A percentile compares a stretch with the other conserved stretches of the same genome.
These are phyloP conservation scores for Plectropomus leopardus DNA, from an alignment of 2,113 vertebrate species.

Conservation along the genomic window DNA sequence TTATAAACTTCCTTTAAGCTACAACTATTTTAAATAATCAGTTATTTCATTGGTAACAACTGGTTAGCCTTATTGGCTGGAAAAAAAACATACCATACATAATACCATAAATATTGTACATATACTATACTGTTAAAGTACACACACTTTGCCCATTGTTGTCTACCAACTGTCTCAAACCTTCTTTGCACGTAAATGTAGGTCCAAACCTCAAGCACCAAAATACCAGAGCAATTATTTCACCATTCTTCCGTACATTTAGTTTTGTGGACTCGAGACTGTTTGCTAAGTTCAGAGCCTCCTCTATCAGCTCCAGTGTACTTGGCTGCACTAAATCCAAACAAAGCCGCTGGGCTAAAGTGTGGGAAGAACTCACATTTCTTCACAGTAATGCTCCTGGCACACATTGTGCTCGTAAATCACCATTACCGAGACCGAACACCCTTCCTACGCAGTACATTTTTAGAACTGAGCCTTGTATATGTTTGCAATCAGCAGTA, in stretches of 20 bases:
- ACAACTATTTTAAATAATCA: too few relatives aligned
- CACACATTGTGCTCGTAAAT: conserved; percentile 58
- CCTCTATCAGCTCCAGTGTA: conserved; percentile 22
- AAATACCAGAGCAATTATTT: neutral
- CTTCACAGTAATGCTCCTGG: conserved; percentile 49
- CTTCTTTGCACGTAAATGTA: neutral
- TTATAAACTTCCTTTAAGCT: too few relatives aligned
- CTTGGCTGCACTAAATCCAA: conserved; percentile 47
- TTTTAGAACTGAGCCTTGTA: conserved; percentile 60
- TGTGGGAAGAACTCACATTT: conserved; percentile 62
- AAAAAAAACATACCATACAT: too few relatives aligned
- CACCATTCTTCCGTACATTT: neutral
- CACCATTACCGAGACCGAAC: conserved; percentile 59
- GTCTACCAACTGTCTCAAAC: neutral
- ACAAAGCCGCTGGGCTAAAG: conserved; percentile 60
- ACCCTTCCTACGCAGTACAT: conserved; percentile 41
- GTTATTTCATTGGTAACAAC: too few relatives aligned
- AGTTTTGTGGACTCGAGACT: neutral
- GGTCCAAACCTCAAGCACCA: neutral
- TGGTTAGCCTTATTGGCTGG: too few relatives aligned
- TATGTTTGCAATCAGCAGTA: conserved; percentile 67
- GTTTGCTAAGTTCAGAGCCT: conserved; percentile 20
- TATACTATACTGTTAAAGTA: too few relatives aligned
- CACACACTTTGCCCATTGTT: too few relatives aligned
- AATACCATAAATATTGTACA: too few relatives aligned